Evolutionary conservation across 2,888 invertebrate genomes (phyloP).

Genomic region (Morpho achilles): DNA sequence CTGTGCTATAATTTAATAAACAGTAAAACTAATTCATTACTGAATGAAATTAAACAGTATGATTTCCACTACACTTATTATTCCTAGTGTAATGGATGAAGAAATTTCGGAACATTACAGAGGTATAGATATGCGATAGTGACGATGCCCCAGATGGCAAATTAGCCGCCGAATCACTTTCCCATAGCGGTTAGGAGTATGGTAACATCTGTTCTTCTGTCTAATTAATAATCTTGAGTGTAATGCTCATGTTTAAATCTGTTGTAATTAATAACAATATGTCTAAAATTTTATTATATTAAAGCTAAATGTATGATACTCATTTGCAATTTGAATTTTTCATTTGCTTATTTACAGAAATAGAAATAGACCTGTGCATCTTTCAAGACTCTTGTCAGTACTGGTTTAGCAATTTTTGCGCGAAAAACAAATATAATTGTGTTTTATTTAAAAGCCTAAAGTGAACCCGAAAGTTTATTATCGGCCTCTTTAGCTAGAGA

Average conservation of each 20-base stretch:
- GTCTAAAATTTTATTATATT: not conserved
- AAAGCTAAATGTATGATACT: too few relatives aligned
- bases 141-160: constrained; percentile 29
- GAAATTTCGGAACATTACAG: constrained; percentile 22
- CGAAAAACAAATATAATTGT: too few relatives aligned
- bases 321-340: too few relatives aligned
- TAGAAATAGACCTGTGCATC: too few relatives aligned
- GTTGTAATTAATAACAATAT: constrained; percentile 14
- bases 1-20: too few relatives aligned
- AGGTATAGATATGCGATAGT: constrained; percentile 25
- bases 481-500: too few relatives aligned
- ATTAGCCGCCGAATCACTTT: constrained; percentile 31
- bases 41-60: constrained; percentile 11
- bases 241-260: constrained; percentile 20
- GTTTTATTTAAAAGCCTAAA: too few relatives aligned
- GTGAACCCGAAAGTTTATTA: too few relatives aligned
- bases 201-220: constrained; percentile 22
- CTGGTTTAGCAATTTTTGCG: too few relatives aligned
- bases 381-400: too few relatives aligned
- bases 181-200: constrained; percentile 24
- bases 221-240: constrained; percentile 25
- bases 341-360: too few relatives aligned
- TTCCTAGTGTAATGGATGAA: constrained; percentile 24
- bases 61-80: constrained; percentile 19
- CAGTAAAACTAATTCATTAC: constrained; percentile 1